Evolutionary conservation across 2,113 vertebrate species (phyloP).

Genomic region (Propithecus coquereli): DNA sequence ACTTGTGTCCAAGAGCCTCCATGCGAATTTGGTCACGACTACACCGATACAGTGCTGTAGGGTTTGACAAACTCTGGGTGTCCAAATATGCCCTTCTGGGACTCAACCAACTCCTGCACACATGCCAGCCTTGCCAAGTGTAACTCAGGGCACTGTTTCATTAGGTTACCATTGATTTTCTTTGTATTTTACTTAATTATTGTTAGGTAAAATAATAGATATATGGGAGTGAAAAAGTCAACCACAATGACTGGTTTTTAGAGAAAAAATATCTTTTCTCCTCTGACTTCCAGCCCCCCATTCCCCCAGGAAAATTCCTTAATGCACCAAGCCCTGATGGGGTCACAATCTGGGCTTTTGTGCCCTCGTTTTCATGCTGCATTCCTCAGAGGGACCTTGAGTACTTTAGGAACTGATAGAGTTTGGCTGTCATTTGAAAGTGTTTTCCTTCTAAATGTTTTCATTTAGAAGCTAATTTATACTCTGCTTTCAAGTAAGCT

Average conservation of each 20-base stretch:
- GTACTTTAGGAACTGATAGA: conserved; percentile 30
- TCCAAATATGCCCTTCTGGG: not conserved
- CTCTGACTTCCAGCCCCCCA: not conserved
- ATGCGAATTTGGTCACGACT: not conserved
- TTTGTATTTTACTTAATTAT: conserved; percentile 22
- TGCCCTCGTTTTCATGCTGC: not conserved
- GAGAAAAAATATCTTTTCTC: not conserved
- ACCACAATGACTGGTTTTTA: not conserved
- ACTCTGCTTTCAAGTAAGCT: conserved; percentile 60
- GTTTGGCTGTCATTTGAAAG: conserved; percentile 62
- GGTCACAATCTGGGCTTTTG: not conserved
- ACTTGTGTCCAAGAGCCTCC: not conserved
- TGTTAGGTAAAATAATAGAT: not conserved
- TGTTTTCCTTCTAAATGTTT: conserved; percentile 62
- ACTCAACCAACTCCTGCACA: not conserved
- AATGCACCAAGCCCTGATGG: not conserved
- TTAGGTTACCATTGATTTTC: not conserved
- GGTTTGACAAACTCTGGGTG: not conserved
- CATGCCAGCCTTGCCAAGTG: not conserved
- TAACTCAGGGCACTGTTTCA: not conserved
- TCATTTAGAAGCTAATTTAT: conserved; percentile 72
- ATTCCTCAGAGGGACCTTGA: not conserved
- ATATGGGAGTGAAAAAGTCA: not conserved
- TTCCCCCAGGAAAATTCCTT: conserved; percentile 31
- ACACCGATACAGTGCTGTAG: not conserved